A percentile compares a stretch with the other conserved stretches of the same genome.
Evolutionary conservation across 2,797 vertebrate genomes (phyloP).

Genomic region (Sus cebifrons): DNA sequence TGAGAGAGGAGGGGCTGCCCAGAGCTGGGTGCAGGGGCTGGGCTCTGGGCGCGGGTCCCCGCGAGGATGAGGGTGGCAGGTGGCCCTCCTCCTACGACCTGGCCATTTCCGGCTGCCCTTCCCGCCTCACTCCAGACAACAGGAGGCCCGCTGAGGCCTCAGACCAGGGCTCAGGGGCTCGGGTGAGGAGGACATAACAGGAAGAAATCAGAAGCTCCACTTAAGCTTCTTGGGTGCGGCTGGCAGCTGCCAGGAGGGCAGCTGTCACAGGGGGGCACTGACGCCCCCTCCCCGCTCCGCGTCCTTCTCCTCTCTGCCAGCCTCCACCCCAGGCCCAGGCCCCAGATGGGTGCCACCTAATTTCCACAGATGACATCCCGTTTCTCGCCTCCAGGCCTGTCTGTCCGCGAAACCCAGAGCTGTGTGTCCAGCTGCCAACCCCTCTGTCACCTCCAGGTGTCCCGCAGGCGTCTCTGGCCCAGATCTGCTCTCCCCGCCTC

Average conservation of each 20-base stretch:
- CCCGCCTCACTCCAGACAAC: neutral
- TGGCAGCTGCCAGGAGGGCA: neutral
- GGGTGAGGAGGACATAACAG: neutral
- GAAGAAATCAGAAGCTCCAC: neutral
- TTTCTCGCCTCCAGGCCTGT: neutral
- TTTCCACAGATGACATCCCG: neutral
- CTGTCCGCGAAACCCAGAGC: neutral
- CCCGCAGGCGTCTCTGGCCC: neutral
- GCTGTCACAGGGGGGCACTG: accelerated
- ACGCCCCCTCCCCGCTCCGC: accelerated
- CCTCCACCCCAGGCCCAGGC: neutral
- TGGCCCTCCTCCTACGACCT: neutral
- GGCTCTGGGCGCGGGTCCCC: neutral
- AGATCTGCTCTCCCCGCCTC: neutral
- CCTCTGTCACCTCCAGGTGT: neutral
- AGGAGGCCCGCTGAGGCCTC: neutral
- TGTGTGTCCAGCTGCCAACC: neutral
- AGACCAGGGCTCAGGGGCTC: too few species aligned
- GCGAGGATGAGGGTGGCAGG: too few species aligned
- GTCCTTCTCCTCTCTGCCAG: neutral
- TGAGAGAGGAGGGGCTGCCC: neutral
- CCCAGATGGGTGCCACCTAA: neutral
- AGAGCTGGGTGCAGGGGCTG: neutral
- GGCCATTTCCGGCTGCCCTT: neutral
- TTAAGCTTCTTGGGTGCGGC: neutral